These are phyloP conservation scores for Zosterops borbonicus DNA, from an alignment of 2,113 vertebrate genomes.

Conservation along the genomic window DNA sequence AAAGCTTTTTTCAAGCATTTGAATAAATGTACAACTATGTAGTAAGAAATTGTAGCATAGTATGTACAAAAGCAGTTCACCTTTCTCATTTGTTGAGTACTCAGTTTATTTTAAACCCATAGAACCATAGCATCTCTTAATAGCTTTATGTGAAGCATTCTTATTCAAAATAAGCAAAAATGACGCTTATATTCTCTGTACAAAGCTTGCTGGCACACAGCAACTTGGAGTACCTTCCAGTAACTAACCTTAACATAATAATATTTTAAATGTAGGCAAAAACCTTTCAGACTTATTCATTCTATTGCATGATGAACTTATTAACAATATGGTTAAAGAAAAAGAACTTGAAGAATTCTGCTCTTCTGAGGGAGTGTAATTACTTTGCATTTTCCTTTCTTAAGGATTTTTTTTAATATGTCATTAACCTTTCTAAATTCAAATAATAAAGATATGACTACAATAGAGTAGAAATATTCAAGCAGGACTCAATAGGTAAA, in stretches of 20 bases:
- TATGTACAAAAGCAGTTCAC: background rate
- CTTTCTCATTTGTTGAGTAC: background rate
- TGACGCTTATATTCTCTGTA: background rate
- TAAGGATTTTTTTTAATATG: background rate
- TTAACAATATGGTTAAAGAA: background rate
- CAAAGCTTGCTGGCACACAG: background rate
- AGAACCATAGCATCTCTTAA: background rate
- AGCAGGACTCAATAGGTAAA: background rate
- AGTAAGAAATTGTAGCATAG: background rate
- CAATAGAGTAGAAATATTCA: background rate
- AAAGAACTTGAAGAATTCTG: background rate
- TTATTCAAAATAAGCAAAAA: background rate
- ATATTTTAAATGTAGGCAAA: background rate
- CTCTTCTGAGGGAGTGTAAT: background rate
- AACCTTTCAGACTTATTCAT: background rate
- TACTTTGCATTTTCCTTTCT: background rate
- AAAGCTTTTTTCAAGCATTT: background rate
- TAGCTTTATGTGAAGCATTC: background rate
- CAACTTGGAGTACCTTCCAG: background rate
- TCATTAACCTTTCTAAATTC: background rate
- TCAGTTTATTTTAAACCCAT: background rate
- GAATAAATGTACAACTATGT: background rate
- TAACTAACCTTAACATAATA: background rate
- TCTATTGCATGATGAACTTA: background rate
- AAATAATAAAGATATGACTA: background rate